Conservation (phyloP, 2,888 invertebrate genomes). For the Hylaea fasciaria region DNA sequence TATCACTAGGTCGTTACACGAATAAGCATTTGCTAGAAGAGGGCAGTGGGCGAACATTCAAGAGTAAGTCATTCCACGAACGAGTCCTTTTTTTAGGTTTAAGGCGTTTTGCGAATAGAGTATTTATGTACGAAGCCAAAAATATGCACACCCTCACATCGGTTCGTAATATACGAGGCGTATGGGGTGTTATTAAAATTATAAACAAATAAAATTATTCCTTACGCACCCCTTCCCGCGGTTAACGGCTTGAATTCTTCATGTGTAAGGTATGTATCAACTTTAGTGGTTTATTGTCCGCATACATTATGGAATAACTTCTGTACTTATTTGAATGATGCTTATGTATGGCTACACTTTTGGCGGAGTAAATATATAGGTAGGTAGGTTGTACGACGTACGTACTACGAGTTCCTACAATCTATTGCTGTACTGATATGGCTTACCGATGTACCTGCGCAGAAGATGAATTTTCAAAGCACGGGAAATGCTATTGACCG, state of each 20-base stretch:
- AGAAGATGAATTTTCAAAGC: too few species aligned
- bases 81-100: too few species aligned
- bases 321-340: background rate
- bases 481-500: too few species aligned
- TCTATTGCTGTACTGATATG: too few species aligned
- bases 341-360: background rate
- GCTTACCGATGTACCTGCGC: too few species aligned
- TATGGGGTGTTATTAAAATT: slow-evolving; percentile 82
- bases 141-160: slow-evolving; percentile 70
- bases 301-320: slow-evolving; percentile 20
- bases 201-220: slow-evolving; percentile 84
- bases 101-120: background rate
- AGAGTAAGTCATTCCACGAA: too few species aligned
- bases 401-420: too few species aligned
- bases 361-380: too few species aligned
- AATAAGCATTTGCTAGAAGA: too few species aligned
- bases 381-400: too few species aligned
- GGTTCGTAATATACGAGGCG: slow-evolving; percentile 58
- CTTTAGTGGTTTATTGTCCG: slow-evolving; percentile 31
- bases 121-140: slow-evolving; percentile 66
- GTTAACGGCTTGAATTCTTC: slow-evolving; percentile 66
- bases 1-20: too few species aligned
- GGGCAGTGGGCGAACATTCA: too few species aligned
- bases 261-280: slow-evolving; percentile 51
- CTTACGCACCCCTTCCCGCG: slow-evolving; percentile 62